Evolutionary conservation across 2,797 vertebrate genomes (phyloP).

Genomic region (Hybognathus amarus): DNA sequence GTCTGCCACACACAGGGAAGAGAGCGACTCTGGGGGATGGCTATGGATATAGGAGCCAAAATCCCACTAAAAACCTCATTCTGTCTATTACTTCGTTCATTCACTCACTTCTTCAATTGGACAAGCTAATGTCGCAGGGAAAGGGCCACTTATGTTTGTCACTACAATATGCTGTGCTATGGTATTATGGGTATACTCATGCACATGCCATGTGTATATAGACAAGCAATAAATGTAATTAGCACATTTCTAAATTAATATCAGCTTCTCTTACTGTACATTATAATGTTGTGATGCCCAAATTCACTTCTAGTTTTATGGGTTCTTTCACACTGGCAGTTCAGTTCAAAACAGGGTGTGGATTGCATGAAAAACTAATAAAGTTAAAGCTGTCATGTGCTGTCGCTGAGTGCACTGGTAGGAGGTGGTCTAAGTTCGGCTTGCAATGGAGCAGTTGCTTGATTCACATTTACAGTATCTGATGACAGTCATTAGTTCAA

Average conservation of each 20-base stretch:
- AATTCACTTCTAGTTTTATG: not conserved
- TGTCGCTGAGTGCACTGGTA: not conserved
- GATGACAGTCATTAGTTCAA: not conserved
- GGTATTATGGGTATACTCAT: not conserved
- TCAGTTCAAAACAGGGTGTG: not conserved
- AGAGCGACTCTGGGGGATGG: conserved; percentile 21
- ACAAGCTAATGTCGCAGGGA: not conserved
- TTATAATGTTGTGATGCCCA: not conserved
- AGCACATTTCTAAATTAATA: not conserved
- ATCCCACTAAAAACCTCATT: conserved; percentile 45
- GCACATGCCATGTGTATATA: not conserved
- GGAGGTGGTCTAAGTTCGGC: not conserved
- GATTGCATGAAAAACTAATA: not conserved
- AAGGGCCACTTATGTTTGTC: not conserved
- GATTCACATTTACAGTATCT: not conserved
- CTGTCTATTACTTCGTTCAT: conserved; percentile 13
- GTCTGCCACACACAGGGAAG: conserved; percentile 40
- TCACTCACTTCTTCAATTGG: not conserved
- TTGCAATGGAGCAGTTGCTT: not conserved
- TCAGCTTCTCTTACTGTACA: not conserved
- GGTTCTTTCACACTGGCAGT: not conserved
- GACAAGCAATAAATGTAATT: not conserved
- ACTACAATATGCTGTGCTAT: not conserved
- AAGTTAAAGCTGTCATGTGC: not conserved
- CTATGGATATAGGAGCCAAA: conserved; percentile 23